phyloP scores from a whole-genome alignment of 2,113 vertebrate species.

The Protomyctophum bolini region DNA sequence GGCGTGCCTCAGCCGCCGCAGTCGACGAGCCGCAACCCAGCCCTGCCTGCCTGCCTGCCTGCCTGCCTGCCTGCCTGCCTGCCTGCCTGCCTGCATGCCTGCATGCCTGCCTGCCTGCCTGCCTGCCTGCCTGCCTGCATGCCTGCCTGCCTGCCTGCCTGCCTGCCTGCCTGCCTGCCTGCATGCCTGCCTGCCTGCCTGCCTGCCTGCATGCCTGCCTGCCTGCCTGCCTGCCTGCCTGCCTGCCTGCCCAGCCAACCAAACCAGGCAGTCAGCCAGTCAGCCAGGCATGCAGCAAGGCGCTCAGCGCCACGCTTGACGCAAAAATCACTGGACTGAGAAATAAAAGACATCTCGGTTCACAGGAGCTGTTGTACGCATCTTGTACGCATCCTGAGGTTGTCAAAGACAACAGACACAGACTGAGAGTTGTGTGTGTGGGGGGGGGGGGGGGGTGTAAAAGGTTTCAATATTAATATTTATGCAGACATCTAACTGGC shows the following conservation, averaged over 20 bases:
- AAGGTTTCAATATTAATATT: conserved; percentile 66
- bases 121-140: no score
- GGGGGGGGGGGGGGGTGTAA: conserved; percentile 28
- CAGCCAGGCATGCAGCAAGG: conserved; percentile 12
- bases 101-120: no score
- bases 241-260: conserved; percentile 55
- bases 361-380: conserved; percentile 67
- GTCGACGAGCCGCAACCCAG: not conserved
- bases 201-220: no score
- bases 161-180: no score
- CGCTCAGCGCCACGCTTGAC: conserved; percentile 62
- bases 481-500: conserved; percentile 57
- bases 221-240: no score
- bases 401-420: conserved; percentile 66
- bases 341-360: conserved; percentile 78
- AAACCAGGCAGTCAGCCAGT: conserved; percentile 16
- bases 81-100: no score
- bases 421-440: conserved; percentile 23
- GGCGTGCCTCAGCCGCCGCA: not conserved
- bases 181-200: no score
- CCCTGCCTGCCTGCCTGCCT: no score
- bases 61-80: no score
- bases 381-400: conserved; percentile 59
- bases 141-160: no score
- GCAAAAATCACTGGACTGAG: conserved; percentile 73